Evolutionary conservation across 1,140 invertebrate genomes (phyloP), one percentile per base, ranked within the genome.

Genomic region (Bombus cullumanus): DNA sequence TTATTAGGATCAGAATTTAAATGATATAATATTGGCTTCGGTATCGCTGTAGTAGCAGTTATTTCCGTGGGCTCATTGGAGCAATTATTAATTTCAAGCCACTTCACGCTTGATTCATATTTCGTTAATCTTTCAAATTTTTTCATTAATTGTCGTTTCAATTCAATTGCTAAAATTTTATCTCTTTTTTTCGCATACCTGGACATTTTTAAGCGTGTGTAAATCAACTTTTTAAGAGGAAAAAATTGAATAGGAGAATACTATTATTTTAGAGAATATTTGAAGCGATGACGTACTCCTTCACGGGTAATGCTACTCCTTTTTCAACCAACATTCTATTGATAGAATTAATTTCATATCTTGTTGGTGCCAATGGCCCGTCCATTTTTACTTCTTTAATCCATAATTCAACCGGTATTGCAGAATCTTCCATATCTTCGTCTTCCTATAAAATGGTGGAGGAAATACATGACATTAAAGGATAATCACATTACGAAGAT

Each of bases 371-470:
- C 12, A 95, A 94, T 25, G 96, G 94, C 75, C 95, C 96, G 0
- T 95, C 94, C 25, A 64, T 81, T 57, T 86, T 88, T 1, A 92
- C 93, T 69, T 95, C 92, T 87, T 95, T 96, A 0, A 96, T 92
- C 95, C 96, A 96, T 25, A 97, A 88, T 75, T 96, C 95, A 0
- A 96, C 95, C 0, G 95, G 95, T 90, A 97, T 94, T 79, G 94
- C 74, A 8, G 62, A 94, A 62, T 95, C 94, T 41, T 81, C 37
- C 1, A 62, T 5, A 15, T 75, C 34, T 25, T 85, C 79, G 0
- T 81, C 71, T 6, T 85, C 78, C 84, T 85, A 22, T 9, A 25
- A 22, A 41, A 57, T 13, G 9, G 2, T 4, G 2, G 15, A 83
- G 18, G 15, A 75, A 34, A 53, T 3, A n/a, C 28, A 28, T n/a